phyloP scores from a whole-genome alignment of 1,140 invertebrate genomes.

The Anastrepha obliqua region DNA sequence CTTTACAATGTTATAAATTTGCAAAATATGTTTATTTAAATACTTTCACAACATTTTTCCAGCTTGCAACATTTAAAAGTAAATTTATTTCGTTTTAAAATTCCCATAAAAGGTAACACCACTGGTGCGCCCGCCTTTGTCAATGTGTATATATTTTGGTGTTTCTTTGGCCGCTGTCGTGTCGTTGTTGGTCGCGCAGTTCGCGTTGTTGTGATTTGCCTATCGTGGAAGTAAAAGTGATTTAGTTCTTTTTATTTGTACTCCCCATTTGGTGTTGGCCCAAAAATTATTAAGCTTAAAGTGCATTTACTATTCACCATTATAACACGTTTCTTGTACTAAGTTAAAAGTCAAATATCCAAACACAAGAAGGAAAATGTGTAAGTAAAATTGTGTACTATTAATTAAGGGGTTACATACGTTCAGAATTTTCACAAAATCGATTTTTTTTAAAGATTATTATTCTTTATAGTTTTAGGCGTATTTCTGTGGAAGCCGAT shows the following conservation, averaged over 20 bases:
- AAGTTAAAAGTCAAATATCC: slow-evolving; percentile 27
- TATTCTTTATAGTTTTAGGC: too few relatives aligned
- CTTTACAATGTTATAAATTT: too few relatives aligned
- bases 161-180: slow-evolving; percentile 3
- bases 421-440: too few relatives aligned
- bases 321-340: not conserved
- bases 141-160: slow-evolving; percentile 36
- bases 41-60: too few relatives aligned
- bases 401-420: not conserved
- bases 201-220: slow-evolving; percentile 11
- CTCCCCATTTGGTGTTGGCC: slow-evolving; percentile 38
- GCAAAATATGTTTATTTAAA: too few relatives aligned
- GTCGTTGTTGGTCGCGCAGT: slow-evolving; percentile 33
- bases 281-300: slow-evolving; percentile 31
- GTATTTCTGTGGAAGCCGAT: too few relatives aligned
- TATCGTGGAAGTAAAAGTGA: slow-evolving; percentile 43
- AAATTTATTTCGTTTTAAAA: too few relatives aligned
- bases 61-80: not conserved
- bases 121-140: not conserved
- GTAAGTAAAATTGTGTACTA: slow-evolving; percentile 21
- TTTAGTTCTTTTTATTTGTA: slow-evolving; percentile 51
- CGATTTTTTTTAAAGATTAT: too few relatives aligned
- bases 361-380: slow-evolving; percentile 30
- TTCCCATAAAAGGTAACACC: not conserved
- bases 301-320: slow-evolving; percentile 34